Conservation (phyloP, 2,113 vertebrate genomes). For the Hyaena hyaena region DNA sequence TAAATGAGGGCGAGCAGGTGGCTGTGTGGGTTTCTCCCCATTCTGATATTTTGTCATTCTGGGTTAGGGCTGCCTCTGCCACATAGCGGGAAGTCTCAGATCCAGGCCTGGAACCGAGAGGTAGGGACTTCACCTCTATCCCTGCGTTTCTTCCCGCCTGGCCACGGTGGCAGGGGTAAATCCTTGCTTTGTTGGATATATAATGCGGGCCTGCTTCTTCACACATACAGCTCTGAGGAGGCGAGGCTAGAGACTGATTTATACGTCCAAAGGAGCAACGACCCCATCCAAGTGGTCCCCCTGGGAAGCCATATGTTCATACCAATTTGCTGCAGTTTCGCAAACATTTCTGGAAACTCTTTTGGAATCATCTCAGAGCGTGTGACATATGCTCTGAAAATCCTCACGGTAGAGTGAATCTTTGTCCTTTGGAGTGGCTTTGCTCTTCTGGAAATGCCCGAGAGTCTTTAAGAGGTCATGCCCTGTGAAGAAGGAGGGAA, state of each 20-base stretch:
- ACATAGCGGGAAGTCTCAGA: neutral
- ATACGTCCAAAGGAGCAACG: conserved; percentile 35
- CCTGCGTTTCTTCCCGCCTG: neutral
- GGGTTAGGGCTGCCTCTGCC: neutral
- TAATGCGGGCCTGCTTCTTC: neutral
- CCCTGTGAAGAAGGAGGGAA: neutral
- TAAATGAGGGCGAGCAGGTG: neutral
- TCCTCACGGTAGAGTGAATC: neutral
- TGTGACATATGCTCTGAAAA: neutral
- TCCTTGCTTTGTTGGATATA: neutral
- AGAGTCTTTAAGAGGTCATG: neutral
- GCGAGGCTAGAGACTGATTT: neutral
- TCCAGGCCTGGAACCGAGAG: neutral
- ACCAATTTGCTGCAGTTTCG: neutral
- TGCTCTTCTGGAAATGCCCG: neutral
- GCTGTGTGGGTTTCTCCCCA: neutral
- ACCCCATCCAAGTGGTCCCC: neutral
- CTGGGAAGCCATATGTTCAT: neutral
- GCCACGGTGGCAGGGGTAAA: neutral
- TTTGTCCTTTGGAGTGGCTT: neutral
- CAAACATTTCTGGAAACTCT: conserved; percentile 41
- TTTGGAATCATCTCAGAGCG: conserved; percentile 25
- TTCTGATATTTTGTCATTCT: neutral
- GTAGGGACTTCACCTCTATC: neutral
- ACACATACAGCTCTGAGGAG: neutral